Conservation (phyloP, 2,113 vertebrate genomes). For the Peromyscus leucopus region DNA sequence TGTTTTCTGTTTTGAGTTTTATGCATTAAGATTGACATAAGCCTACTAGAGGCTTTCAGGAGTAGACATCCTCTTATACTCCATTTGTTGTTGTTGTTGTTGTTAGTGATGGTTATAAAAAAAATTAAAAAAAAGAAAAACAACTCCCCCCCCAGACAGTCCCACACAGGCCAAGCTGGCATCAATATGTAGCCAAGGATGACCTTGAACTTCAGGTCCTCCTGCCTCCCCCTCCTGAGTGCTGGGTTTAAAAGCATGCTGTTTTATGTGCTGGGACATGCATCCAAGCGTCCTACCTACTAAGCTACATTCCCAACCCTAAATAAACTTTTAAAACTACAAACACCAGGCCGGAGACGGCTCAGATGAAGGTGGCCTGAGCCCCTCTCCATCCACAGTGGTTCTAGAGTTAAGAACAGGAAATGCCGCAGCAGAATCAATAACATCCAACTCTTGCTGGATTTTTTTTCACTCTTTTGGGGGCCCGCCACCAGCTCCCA, state of each 20-base stretch:
- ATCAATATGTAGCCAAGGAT: neutral
- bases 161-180: neutral
- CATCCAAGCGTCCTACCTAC: neutral
- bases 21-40: neutral
- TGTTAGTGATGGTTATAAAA: neutral
- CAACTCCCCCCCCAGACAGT: neutral
- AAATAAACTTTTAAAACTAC: conserved; percentile 23
- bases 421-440: neutral
- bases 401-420: neutral
- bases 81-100: neutral
- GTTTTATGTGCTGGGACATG: neutral
- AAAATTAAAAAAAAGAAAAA: neutral
- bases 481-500: too few species aligned
- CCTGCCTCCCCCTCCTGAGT: neutral
- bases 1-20: neutral
- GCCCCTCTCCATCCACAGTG: too few species aligned
- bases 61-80: neutral
- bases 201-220: neutral
- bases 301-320: neutral
- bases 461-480: too few species aligned
- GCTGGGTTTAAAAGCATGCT: neutral
- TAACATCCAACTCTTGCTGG: neutral
- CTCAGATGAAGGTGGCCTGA: neutral
- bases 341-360: conserved; percentile 1
- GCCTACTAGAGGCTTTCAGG: neutral